Evolutionary conservation across 2,888 invertebrate species (phyloP), one percentile per base, ranked within the genome.

Genomic region (Doris montereyensis): DNA sequence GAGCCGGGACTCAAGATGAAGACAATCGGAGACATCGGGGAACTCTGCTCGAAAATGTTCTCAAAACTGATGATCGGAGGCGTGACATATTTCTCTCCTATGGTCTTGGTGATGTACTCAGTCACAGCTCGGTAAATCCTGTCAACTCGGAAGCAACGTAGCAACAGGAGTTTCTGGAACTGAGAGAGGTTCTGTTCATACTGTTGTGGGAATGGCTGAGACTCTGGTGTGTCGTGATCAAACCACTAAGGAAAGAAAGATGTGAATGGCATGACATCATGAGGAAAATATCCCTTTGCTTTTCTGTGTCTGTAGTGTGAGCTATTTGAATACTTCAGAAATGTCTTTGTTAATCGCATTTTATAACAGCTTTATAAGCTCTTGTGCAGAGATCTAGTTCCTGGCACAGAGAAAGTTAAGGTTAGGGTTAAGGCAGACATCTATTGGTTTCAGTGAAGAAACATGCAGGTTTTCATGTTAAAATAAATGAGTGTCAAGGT

Each of bases 141-240:
- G 92, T 97, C 97, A 24, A 96, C 94, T 30, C 97, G 94, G 93
- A 97, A 97, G 90, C 97, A 97, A 24, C 97, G 94, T 75, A 97
- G 92, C 79, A 97, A 89, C 95, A 97, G 95, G 76, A 97, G 92
- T 77, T 94, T 91, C 90, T 96, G 93, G 88, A 95, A 93, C 0
- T 94, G 93, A 26, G 92, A 91, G 84, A 96, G 89, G 10, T 89
- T 93, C 2, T 93, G 92, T n/a, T 94, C 93, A 90, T 96, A 97
- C 1, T 93, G 93, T 86, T 94, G 93, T 0, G 97, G 97, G 87
- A 95, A 94, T 0, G 93, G 92, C 17, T 92, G 90, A 0, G 94
- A 93, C 91, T 97, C 97, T 0, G 97, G 97, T 13, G 93, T 93
- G 89, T 97, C 97, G 88, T 94, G 93, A 90, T 97, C 96, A 89